A percentile compares a stretch with the other conserved stretches of the same genome.
Conservation (phyloP, 2,888 invertebrate species). For the Ethmia dodecea region DNA sequence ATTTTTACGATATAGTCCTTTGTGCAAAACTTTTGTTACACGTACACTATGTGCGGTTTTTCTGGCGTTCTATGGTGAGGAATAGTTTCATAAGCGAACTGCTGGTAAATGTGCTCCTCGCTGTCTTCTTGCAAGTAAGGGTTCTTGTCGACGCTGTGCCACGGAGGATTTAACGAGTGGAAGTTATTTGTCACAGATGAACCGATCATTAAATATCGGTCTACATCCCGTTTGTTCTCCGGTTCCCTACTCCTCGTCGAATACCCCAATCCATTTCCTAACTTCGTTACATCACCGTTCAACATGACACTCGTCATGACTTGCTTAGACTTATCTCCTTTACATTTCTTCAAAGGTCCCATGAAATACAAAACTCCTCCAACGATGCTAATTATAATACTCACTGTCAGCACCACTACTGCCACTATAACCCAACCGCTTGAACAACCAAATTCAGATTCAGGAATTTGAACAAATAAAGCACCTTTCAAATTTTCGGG, state of each 20-base stretch:
- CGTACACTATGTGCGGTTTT: conserved; percentile 79
- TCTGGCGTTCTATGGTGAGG: conserved; percentile 73
- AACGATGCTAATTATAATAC: conserved; percentile 72
- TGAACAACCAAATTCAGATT: conserved; percentile 80
- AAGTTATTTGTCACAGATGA: conserved; percentile 72
- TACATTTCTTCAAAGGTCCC: conserved; percentile 72
- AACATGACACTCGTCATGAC: conserved; percentile 74
- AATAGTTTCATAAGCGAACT: conserved; percentile 73
- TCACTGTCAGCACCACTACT: conserved; percentile 69
- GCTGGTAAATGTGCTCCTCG: conserved; percentile 73
- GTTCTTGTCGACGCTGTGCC: conserved; percentile 72
- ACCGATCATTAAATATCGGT: conserved; percentile 72
- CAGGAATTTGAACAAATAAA: conserved; percentile 76
- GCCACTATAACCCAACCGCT: conserved; percentile 79
- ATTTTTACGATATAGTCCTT: conserved; percentile 57
- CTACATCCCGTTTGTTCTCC: conserved; percentile 68
- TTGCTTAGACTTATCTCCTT: conserved; percentile 72
- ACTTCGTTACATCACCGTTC: conserved; percentile 69
- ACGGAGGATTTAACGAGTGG: conserved; percentile 70
- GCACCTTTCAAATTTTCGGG: conserved; percentile 75
- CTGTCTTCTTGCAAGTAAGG: conserved; percentile 69
- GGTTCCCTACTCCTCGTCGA: conserved; percentile 65
- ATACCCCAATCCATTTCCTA: conserved; percentile 70
- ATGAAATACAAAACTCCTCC: conserved; percentile 71
- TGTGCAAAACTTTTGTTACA: conserved; percentile 70